A percentile compares a stretch with the other conserved stretches of the same genome.
phyloP scores from a whole-genome alignment of 2,888 invertebrate genomes.

The Ptychoptera albimana region DNA sequence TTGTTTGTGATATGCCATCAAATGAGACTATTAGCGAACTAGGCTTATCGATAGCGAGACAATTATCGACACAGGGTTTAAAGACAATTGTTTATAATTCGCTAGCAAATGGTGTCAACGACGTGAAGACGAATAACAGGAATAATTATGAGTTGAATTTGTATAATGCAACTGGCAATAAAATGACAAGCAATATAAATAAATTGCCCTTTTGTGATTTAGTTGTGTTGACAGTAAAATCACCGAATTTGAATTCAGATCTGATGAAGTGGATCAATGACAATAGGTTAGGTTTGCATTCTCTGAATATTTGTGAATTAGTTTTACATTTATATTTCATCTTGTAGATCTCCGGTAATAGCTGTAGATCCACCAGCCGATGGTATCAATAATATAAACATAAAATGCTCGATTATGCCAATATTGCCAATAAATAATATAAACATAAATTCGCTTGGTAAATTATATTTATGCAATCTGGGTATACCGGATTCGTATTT shows the following conservation, averaged over 20 bases:
- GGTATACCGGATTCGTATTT: slow-evolving; percentile 66
- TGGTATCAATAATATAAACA: slow-evolving; percentile 40
- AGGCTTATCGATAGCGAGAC: slow-evolving; percentile 60
- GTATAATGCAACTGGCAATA: slow-evolving; percentile 48
- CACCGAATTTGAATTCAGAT: slow-evolving; percentile 29
- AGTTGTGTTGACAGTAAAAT: slow-evolving; percentile 28
- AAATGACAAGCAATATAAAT: slow-evolving; percentile 13
- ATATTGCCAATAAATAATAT: slow-evolving; percentile 52
- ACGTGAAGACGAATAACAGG: not conserved
- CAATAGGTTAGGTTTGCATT: slow-evolving; percentile 29
- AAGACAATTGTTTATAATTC: slow-evolving; percentile 44
- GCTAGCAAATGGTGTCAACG: slow-evolving; percentile 31
- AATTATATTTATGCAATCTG: slow-evolving; percentile 71
- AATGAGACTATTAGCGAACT: slow-evolving; percentile 39
- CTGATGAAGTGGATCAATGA: slow-evolving; percentile 52
- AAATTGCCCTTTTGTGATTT: slow-evolving; percentile 31
- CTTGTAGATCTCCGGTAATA: slow-evolving; percentile 46
- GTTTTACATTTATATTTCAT: not conserved
- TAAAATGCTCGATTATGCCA: slow-evolving; percentile 55
- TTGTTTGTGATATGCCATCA: slow-evolving; percentile 55
- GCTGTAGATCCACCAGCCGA: slow-evolving; percentile 59
- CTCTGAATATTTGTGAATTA: not conserved
- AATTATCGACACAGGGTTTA: slow-evolving; percentile 69
- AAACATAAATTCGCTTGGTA: slow-evolving; percentile 39
- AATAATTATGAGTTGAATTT: slow-evolving; percentile 38